phyloP scores from a whole-genome alignment of 2,797 vertebrate genomes.

The Rachycentron canadum region DNA sequence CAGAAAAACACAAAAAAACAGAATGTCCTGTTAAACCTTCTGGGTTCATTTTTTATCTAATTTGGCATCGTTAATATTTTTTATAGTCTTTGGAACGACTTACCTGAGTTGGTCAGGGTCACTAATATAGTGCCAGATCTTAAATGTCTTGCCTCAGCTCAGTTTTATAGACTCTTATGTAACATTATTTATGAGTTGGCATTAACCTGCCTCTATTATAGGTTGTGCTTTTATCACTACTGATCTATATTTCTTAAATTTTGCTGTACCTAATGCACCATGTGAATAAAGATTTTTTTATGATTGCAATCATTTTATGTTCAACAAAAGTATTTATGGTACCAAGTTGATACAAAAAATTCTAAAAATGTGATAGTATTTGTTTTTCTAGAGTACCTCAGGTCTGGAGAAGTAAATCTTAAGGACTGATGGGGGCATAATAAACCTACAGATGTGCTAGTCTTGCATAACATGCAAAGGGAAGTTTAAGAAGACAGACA shows the following conservation, averaged over 20 bases:
- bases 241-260: not conserved
- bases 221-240: not conserved
- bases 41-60: slow-evolving; percentile 11
- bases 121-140: slow-evolving; percentile 5
- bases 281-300: not conserved
- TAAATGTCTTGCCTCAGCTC: slow-evolving; percentile 23
- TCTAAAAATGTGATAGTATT: too few relatives aligned
- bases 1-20: not conserved
- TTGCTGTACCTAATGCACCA: not conserved
- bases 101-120: not conserved
- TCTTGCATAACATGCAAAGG: too few relatives aligned
- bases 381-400: too few relatives aligned
- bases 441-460: too few relatives aligned
- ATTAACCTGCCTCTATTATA: slow-evolving; percentile 10
- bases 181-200: not conserved
- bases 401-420: too few relatives aligned
- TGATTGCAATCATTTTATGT: not conserved
- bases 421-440: too few relatives aligned
- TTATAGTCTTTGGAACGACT: slow-evolving; percentile 29
- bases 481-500: too few relatives aligned
- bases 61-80: slow-evolving; percentile 22
- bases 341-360: too few relatives aligned
- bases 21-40: slow-evolving; percentile 14
- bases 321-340: not conserved
- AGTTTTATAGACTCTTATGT: slow-evolving; percentile 25